Evolutionary conservation across 2,113 vertebrate genomes (phyloP).

Genomic region (Lanius collurio): DNA sequence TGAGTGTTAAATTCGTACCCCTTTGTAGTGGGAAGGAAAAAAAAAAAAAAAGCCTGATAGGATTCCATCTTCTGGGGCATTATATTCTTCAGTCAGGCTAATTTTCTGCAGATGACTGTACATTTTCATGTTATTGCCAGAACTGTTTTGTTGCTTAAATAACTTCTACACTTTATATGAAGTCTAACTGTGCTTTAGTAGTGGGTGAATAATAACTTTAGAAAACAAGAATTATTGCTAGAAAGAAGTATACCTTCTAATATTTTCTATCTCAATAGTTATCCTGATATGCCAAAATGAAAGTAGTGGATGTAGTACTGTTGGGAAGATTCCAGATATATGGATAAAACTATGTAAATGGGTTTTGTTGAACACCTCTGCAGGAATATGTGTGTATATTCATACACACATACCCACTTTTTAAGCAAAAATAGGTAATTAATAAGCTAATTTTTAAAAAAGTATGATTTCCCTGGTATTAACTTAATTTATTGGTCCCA

Average conservation of each 20-base stretch:
- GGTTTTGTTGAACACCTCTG: background rate
- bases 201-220: background rate
- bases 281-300: background rate
- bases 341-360: background rate
- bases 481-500: background rate
- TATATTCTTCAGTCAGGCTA: background rate
- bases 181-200: background rate
- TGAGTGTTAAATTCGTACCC: background rate
- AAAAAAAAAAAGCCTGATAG: background rate
- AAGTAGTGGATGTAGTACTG: background rate
- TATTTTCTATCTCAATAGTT: background rate
- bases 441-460: background rate
- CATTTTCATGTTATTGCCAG: background rate
- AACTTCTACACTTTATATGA: background rate
- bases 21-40: background rate
- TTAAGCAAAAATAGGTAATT: background rate
- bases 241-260: background rate
- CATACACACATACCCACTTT: background rate
- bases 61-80: background rate
- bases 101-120: background rate
- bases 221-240: background rate
- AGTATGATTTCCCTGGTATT: background rate
- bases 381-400: background rate
- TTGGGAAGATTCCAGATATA: background rate
- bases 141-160: background rate